phyloP scores from a whole-genome alignment of 2,888 invertebrate species.

The Lasioglossum morio region DNA sequence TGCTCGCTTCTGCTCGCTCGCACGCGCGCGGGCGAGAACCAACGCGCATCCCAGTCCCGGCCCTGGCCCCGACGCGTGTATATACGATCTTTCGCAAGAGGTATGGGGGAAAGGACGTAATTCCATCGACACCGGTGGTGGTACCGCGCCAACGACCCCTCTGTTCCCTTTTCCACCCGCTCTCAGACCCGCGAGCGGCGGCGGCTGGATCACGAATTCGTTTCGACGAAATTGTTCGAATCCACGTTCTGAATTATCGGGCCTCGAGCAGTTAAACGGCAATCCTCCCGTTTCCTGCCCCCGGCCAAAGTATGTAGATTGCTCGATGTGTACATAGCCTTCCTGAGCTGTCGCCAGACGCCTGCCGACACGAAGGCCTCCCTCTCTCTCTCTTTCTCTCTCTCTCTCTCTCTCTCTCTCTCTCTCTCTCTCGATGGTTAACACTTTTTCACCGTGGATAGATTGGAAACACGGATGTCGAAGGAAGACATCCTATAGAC shows the following conservation, averaged over 20 bases:
- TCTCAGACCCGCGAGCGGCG: constrained; percentile 41
- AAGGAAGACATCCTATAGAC: neutral
- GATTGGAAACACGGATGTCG: neutral
- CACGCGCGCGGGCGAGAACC: constrained; percentile 28
- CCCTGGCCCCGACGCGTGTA: constrained; percentile 41
- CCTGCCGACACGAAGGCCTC: constrained; percentile 9
- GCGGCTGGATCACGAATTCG: constrained; percentile 70
- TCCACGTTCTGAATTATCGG: constrained; percentile 68
- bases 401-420: neutral
- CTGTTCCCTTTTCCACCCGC: constrained; percentile 39
- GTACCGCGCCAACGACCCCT: constrained; percentile 65
- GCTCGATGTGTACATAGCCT: neutral
- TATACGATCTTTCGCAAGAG: constrained; percentile 66
- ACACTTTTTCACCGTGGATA: neutral
- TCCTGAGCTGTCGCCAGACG: constrained; percentile 24
- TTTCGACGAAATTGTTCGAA: constrained; percentile 72
- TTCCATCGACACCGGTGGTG: constrained; percentile 72
- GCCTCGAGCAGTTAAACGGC: constrained; percentile 64
- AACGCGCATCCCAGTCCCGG: constrained; percentile 38
- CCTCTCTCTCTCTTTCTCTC: neutral
- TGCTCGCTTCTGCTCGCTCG: neutral
- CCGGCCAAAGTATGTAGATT: constrained; percentile 13
- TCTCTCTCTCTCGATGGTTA: neutral
- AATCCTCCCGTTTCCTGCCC: constrained; percentile 44
- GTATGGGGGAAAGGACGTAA: constrained; percentile 68